These are phyloP conservation scores for Rhopalosiphum padi DNA, from an alignment of 1,140 invertebrate genomes.

Conservation along the genomic window DNA sequence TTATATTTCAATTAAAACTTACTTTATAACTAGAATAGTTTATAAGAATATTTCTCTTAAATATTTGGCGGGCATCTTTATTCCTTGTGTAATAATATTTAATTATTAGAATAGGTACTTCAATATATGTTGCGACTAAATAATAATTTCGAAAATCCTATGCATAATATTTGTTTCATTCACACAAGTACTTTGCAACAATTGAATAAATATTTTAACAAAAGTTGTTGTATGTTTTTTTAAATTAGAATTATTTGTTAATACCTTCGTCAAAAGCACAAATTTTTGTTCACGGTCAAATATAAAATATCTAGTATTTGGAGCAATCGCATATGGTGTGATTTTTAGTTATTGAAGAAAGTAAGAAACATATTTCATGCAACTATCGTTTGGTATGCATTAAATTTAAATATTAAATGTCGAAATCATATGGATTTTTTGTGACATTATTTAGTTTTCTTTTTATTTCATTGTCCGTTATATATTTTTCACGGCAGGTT, in stretches of 20 bases:
- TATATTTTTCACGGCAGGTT: neutral
- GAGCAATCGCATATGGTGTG: neutral
- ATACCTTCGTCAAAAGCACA: neutral
- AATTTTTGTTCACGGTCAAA: neutral
- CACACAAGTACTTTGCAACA: neutral
- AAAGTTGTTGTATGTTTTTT: neutral
- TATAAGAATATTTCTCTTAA: neutral
- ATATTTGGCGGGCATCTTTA: neutral
- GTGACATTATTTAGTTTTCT: neutral
- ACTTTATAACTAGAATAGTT: too few relatives aligned
- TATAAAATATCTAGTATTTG: neutral
- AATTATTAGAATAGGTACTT: neutral
- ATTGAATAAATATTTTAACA: neutral
- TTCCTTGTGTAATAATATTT: neutral
- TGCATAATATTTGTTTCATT: neutral
- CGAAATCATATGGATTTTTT: neutral
- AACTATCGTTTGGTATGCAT: neutral
- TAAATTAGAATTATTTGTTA: neutral
- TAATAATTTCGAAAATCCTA: neutral
- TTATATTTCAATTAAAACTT: too few relatives aligned
- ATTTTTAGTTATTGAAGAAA: neutral
- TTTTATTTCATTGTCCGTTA: neutral
- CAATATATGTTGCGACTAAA: neutral
- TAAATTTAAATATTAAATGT: slow-evolving; percentile 7
- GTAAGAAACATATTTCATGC: neutral